Percentiles rank a stretch among this genome's conserved stretches.
Conservation (phyloP, 1,140 invertebrate genomes). For the Neodiprion pinetum region DNA sequence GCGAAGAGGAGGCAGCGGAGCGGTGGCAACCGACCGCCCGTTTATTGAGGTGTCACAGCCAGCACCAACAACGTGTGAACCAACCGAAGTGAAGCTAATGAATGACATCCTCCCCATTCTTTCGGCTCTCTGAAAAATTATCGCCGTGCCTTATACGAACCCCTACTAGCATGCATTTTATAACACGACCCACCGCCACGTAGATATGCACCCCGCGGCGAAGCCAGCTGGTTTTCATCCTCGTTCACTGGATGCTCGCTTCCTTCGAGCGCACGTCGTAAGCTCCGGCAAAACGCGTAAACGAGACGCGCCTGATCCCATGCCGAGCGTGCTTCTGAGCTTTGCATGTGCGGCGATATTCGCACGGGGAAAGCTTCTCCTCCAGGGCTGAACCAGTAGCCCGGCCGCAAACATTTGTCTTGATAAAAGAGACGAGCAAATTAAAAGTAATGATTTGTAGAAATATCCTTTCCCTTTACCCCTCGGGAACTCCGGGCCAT, state of each 20-base stretch:
- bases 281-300: constrained; percentile 5
- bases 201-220: constrained; percentile 37
- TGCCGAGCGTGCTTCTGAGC: neutral
- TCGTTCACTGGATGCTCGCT: constrained; percentile 17
- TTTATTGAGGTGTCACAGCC: constrained; percentile 55
- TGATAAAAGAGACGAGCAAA: constrained; percentile 59
- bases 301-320: neutral
- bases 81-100: constrained; percentile 56
- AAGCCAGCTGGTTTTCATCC: constrained; percentile 43
- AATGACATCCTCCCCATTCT: constrained; percentile 53
- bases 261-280: constrained; percentile 30
- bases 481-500: constrained; percentile 53
- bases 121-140: constrained; percentile 51
- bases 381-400: neutral
- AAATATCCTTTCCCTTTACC: constrained; percentile 54
- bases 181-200: constrained; percentile 35
- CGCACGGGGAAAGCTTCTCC: too few species aligned
- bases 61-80: constrained; percentile 57
- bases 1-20: constrained; percentile 29
- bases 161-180: constrained; percentile 18
- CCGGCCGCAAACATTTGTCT: constrained; percentile 48
- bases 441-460: constrained; percentile 65
- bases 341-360: neutral
- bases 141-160: constrained; percentile 33
- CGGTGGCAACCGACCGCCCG: constrained; percentile 19